phyloP scores from a whole-genome alignment of 30 jellyfish, hydroid and myxozoan species.

The Hydractinia echinata region DNA sequence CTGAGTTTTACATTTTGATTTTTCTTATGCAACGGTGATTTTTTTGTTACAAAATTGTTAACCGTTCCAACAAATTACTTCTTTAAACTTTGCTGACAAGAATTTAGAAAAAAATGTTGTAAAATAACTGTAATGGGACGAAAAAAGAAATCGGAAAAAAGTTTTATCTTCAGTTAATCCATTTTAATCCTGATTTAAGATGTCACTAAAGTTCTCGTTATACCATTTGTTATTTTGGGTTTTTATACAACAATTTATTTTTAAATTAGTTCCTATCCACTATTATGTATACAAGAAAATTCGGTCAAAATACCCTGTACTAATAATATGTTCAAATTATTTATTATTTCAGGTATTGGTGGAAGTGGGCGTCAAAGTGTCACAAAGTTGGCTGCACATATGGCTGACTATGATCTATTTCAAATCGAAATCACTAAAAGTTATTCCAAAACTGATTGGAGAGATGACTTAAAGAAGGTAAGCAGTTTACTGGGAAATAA shows the following conservation, averaged over 20 bases:
- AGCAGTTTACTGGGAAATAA: no score
- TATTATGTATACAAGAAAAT: neutral
- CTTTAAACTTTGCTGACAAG: neutral
- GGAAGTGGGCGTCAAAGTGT: conserved; percentile 99
- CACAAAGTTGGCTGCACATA: conserved; percentile 86
- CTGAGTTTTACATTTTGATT: no score
- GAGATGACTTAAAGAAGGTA: conserved; percentile 94
- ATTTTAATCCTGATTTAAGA: no score
- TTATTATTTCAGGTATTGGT: conserved; percentile 72
- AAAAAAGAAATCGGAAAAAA: no score
- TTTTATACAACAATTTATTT: no score
- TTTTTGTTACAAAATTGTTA: neutral
- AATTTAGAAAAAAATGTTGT: no score
- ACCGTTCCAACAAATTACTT: no score
- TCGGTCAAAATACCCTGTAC: neutral
- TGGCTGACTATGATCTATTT: conserved; percentile 90
- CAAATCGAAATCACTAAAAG: conserved; percentile 91
- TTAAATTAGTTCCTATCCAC: no score
- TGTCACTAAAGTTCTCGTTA: no score
- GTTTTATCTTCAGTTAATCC: no score
- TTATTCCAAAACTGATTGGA: conserved; percentile 87
- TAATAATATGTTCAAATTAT: neutral
- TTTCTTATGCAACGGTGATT: neutral
- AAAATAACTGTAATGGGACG: no score
- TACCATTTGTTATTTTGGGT: no score